Evolutionary conservation across 1,140 invertebrate genomes (phyloP).

Genomic region (Thaumatotibia leucotreta): DNA sequence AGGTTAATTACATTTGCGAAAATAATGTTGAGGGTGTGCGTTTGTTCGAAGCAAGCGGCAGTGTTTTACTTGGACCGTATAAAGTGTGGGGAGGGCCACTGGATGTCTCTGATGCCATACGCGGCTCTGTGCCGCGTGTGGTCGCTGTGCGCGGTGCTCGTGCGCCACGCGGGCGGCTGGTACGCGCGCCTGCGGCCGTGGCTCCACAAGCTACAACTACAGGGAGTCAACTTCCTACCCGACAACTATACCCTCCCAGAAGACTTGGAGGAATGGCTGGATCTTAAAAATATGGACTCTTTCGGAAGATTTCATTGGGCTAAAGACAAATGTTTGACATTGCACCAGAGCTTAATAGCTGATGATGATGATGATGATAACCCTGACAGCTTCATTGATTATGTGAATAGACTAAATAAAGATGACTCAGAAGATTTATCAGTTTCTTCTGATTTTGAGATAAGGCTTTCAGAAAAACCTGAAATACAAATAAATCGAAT

Average conservation of each 20-base stretch:
- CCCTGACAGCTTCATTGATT: constrained; percentile 52
- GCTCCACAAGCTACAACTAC: constrained; percentile 53
- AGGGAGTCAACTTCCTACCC: constrained; percentile 76
- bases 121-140: constrained; percentile 77
- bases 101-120: constrained; percentile 76
- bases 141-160: constrained; percentile 72
- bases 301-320: constrained; percentile 52
- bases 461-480: not conserved
- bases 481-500: constrained; percentile 18
- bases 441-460: not conserved
- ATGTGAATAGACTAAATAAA: constrained; percentile 51
- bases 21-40: constrained; percentile 75
- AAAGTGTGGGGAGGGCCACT: constrained; percentile 76
- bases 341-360: constrained; percentile 33
- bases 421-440: constrained; percentile 18
- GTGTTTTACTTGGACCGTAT: constrained; percentile 76
- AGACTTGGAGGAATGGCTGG: constrained; percentile 74
- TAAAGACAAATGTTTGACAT: constrained; percentile 37
- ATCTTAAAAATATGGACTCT: constrained; percentile 69
- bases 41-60: constrained; percentile 65
- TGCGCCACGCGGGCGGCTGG: constrained; percentile 75
- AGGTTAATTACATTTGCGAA: constrained; percentile 77
- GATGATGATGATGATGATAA: constrained; percentile 41
- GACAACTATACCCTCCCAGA: constrained; percentile 62
- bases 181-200: constrained; percentile 70